phyloP scores from a whole-genome alignment of 2,888 invertebrate genomes.

The Mesopsocus fuscifrons region DNA sequence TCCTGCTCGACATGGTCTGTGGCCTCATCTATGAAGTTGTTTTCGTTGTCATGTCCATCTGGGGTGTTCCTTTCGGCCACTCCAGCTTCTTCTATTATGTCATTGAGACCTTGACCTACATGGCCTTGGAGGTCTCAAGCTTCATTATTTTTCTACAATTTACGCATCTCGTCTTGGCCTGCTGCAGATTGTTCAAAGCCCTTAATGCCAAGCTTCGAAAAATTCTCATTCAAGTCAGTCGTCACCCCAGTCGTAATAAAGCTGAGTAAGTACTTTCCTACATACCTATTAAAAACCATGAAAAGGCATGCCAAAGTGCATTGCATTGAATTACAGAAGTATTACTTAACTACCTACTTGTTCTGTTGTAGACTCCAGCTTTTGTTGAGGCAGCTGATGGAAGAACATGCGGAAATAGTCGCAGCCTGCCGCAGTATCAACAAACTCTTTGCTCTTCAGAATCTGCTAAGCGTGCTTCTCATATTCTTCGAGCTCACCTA shows the following conservation, averaged over 20 bases:
- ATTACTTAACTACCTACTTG: no score
- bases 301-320: no score
- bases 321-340: no score
- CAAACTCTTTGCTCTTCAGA: background rate
- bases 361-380: no score
- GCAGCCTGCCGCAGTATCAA: background rate
- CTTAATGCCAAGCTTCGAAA: no score
- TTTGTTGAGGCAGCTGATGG: no score
- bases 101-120: conserved; percentile 3
- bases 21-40: conserved; percentile 1
- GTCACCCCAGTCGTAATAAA: no score
- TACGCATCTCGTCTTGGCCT: background rate
- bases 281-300: no score
- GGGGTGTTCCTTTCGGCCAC: background rate
- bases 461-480: background rate
- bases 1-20: background rate
- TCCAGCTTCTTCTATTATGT: background rate
- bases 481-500: conserved; percentile 4
- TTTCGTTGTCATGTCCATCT: background rate
- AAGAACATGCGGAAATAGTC: no score
- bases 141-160: conserved; percentile 1
- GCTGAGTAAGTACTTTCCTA: no score
- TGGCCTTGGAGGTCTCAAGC: background rate
- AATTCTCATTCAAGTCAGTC: no score
- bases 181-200: background rate